These are phyloP conservation scores for Pyrrhia umbra DNA, from an alignment of 2,888 invertebrate species.

Conservation along the genomic window DNA sequence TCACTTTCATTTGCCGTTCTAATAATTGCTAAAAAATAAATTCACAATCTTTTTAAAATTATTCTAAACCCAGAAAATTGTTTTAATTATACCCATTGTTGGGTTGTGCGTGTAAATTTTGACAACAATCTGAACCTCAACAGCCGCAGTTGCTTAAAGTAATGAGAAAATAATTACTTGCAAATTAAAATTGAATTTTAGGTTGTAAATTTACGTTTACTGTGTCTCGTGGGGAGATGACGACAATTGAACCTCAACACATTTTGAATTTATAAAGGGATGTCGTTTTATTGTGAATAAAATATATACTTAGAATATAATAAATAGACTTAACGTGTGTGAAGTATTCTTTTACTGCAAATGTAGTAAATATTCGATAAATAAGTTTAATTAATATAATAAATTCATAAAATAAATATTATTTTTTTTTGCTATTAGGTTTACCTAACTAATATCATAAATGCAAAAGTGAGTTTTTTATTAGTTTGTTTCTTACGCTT, in stretches of 20 bases:
- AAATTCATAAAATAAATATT: too few species aligned
- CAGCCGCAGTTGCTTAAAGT: conserved; percentile 21
- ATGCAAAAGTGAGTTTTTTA: too few species aligned
- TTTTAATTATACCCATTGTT: conserved; percentile 29
- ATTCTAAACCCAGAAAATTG: conserved; percentile 4
- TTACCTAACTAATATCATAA: too few species aligned
- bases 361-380: too few species aligned
- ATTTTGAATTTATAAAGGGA: conserved; percentile 3
- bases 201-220: conserved; percentile 22
- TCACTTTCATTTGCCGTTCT: too few species aligned
- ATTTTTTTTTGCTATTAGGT: too few species aligned
- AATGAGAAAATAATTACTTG: conserved; percentile 53
- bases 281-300: conserved; percentile 14
- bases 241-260: conserved; percentile 13
- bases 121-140: conserved; percentile 31
- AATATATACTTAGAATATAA: too few species aligned
- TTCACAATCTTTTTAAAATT: conserved; percentile 5
- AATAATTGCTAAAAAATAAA: background rate
- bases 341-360: too few species aligned
- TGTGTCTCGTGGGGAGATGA: conserved; percentile 3
- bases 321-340: background rate
- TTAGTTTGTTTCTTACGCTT: too few species aligned
- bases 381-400: too few species aligned
- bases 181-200: conserved; percentile 39
- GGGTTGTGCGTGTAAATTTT: conserved; percentile 28